Percentiles rank a stretch among this genome's conserved stretches.
Conservation (phyloP, 2,888 invertebrate genomes). For the Ophonus ardosiacus region DNA sequence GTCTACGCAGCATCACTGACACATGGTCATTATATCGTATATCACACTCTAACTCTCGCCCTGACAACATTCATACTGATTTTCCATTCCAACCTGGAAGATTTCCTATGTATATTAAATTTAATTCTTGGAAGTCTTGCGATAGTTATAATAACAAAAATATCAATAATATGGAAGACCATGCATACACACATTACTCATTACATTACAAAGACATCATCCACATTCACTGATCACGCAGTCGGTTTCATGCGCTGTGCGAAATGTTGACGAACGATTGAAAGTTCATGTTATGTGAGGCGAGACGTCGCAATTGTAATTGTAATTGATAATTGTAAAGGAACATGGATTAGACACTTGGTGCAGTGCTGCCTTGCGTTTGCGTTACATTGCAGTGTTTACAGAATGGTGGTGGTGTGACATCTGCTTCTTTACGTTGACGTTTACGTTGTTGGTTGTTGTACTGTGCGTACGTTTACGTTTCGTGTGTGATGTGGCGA, state of each 20-base stretch:
- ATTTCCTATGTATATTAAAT: slow-evolving; percentile 60
- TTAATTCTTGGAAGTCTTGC: slow-evolving; percentile 63
- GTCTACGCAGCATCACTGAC: slow-evolving; percentile 62
- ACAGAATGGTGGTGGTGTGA: background rate
- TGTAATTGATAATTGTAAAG: slow-evolving; percentile 1
- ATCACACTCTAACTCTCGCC: slow-evolving; percentile 43
- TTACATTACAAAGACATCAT: slow-evolving; percentile 52
- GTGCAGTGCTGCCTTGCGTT: slow-evolving; percentile 29
- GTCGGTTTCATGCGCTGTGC: slow-evolving; percentile 54
- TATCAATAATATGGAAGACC: slow-evolving; percentile 60
- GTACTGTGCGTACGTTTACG: background rate
- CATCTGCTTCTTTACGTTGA: background rate
- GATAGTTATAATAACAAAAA: slow-evolving; percentile 62
- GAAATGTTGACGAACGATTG: slow-evolving; percentile 27
- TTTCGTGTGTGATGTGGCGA: slow-evolving; percentile 24
- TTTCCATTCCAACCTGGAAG: slow-evolving; percentile 45
- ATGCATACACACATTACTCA: slow-evolving; percentile 59
- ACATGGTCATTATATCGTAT: slow-evolving; percentile 56
- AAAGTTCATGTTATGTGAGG: slow-evolving; percentile 17
- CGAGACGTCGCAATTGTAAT: slow-evolving; percentile 25
- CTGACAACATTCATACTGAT: slow-evolving; percentile 58
- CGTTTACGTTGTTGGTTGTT: slow-evolving; percentile 3
- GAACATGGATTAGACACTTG: slow-evolving; percentile 37
- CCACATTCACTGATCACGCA: slow-evolving; percentile 60
- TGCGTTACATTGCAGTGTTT: slow-evolving; percentile 11